Conservation (phyloP, 2,113 vertebrate genomes). For the Protobothrops flavoviridis region DNA sequence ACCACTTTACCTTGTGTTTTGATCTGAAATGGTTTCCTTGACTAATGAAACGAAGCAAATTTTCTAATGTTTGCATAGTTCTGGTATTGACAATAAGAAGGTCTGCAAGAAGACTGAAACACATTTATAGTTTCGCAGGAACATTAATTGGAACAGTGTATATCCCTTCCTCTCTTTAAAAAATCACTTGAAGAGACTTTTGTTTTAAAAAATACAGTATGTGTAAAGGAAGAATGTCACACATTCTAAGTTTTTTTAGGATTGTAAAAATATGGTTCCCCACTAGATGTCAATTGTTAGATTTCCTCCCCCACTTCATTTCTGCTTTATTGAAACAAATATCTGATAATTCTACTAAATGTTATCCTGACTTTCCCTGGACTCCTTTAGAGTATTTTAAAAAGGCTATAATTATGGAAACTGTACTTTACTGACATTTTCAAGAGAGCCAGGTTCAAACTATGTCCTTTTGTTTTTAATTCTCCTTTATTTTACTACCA, state of each 20-base stretch:
- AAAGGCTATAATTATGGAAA: background rate
- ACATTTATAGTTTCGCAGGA: background rate
- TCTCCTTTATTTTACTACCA: background rate
- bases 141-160: background rate
- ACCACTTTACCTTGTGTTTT: background rate
- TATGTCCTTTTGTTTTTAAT: background rate
- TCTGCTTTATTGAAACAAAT: background rate
- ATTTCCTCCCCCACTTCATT: background rate
- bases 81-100: background rate
- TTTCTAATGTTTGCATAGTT: background rate
- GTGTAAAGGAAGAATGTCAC: background rate
- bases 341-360: background rate
- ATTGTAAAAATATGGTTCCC: background rate
- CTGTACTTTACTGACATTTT: background rate
- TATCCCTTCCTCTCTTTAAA: background rate
- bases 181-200: background rate
- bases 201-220: background rate
- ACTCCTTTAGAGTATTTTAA: background rate
- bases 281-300: background rate
- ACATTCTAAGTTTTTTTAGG: background rate
- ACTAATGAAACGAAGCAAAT: background rate
- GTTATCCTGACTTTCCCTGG: background rate
- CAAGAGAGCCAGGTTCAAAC: background rate
- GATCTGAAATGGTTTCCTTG: background rate
- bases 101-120: background rate